Evolutionary conservation across 2,113 vertebrate genomes (phyloP).

Genomic region (Eretmochelys imbricata): DNA sequence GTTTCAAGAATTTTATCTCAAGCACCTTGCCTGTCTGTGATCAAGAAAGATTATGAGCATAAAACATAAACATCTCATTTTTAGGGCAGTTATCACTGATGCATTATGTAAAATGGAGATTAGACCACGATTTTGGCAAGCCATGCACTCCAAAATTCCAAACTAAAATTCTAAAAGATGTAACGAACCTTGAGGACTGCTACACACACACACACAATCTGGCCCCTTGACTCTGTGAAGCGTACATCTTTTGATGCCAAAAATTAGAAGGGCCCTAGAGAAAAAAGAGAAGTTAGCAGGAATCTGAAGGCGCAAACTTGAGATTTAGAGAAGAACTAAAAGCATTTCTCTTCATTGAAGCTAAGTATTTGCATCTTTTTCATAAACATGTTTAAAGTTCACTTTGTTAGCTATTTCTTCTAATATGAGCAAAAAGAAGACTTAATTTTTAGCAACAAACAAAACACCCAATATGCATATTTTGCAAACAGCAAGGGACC

Average conservation of each 20-base stretch:
- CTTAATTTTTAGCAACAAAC: neutral
- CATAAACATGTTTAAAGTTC: neutral
- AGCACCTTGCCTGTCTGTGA: slow-evolving; percentile 7
- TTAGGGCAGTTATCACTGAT: neutral
- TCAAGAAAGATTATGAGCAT: slow-evolving; percentile 17
- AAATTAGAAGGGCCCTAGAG: neutral
- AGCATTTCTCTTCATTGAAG: neutral
- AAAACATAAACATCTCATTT: slow-evolving; percentile 35
- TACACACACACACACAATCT: neutral
- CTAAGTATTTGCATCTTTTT: slow-evolving; percentile 11
- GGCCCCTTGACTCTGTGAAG: neutral
- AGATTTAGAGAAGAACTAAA: neutral
- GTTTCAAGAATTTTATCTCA: neutral
- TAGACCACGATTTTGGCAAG: neutral
- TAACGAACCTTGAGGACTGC: neutral
- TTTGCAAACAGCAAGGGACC: neutral
- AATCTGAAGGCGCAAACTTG: neutral
- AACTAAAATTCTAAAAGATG: neutral
- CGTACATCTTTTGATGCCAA: slow-evolving; percentile 18
- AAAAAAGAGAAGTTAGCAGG: neutral
- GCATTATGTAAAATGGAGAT: slow-evolving; percentile 34
- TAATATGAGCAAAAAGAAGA: neutral
- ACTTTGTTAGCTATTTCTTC: neutral
- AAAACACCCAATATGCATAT: neutral
- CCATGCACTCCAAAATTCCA: neutral